These are phyloP conservation scores for Amphipoea oculea DNA, from an alignment of 2,888 invertebrate genomes.

Conservation along the genomic window DNA sequence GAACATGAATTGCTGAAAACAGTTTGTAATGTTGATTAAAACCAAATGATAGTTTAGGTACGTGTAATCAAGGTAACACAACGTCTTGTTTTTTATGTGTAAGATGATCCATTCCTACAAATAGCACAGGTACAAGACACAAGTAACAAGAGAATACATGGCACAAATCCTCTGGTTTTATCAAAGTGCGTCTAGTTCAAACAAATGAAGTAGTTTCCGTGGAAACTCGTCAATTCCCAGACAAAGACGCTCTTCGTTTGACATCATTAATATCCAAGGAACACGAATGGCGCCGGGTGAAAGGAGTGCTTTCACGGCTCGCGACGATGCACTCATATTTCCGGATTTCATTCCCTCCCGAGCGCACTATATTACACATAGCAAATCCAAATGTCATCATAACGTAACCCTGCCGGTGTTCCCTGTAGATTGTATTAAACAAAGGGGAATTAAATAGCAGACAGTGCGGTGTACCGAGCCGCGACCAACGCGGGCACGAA, in stretches of 20 bases:
- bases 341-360: conserved; percentile 78
- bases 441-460: conserved; percentile 84
- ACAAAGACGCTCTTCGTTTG: conserved; percentile 76
- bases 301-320: conserved; percentile 72
- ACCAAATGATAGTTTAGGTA: neutral
- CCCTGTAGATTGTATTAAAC: conserved; percentile 84
- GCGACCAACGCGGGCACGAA: conserved; percentile 77
- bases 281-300: conserved; percentile 70
- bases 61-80: neutral
- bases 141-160: conserved; percentile 40
- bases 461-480: conserved; percentile 80
- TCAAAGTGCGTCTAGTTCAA: conserved; percentile 65
- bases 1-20: neutral
- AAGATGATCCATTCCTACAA: conserved; percentile 14
- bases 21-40: neutral
- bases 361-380: conserved; percentile 77
- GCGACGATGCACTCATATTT: conserved; percentile 81
- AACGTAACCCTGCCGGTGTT: conserved; percentile 80
- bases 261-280: conserved; percentile 79
- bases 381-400: conserved; percentile 81
- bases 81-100: neutral
- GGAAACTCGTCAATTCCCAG: conserved; percentile 75
- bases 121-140: conserved; percentile 15
- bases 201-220: conserved; percentile 71
- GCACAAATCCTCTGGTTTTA: conserved; percentile 46